These are phyloP conservation scores for Chironomus tentans DNA, from an alignment of 2,888 invertebrate genomes.

Conservation along the genomic window DNA sequence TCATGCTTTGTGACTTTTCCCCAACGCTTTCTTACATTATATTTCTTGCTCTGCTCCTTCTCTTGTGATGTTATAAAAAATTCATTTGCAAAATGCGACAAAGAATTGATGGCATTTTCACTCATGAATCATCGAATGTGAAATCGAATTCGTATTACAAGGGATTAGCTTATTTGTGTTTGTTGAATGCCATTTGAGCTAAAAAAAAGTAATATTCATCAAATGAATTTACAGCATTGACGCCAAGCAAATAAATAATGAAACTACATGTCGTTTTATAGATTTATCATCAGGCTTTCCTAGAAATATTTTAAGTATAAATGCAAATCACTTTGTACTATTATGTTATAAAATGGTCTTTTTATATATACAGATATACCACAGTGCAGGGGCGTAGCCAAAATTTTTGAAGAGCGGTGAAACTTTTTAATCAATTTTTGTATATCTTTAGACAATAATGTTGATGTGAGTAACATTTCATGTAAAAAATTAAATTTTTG, in stretches of 20 bases:
- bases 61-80: constrained; percentile 14
- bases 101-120: constrained; percentile 22
- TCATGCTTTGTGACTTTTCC: not conserved
- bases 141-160: constrained; percentile 20
- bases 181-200: not conserved
- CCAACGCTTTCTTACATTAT: not conserved
- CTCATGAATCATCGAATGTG: constrained; percentile 23
- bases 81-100: constrained; percentile 27
- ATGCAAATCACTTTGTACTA: not conserved
- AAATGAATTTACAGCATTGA: not conserved
- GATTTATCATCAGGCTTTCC: no score
- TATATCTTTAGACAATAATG: no score
- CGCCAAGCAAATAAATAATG: not conserved
- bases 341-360: not conserved
- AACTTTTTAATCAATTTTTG: no score
- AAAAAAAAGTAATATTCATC: not conserved
- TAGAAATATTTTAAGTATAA: no score
- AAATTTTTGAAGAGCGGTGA: no score
- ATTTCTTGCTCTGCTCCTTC: not conserved
- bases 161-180: constrained; percentile 15
- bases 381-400: no score
- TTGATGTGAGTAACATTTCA: no score
- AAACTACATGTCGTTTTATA: no score
- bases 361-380: no score
- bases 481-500: no score